Base-by-base conservation (phyloP, 2,113 vertebrate species). In the Butorides virescens region DNA sequence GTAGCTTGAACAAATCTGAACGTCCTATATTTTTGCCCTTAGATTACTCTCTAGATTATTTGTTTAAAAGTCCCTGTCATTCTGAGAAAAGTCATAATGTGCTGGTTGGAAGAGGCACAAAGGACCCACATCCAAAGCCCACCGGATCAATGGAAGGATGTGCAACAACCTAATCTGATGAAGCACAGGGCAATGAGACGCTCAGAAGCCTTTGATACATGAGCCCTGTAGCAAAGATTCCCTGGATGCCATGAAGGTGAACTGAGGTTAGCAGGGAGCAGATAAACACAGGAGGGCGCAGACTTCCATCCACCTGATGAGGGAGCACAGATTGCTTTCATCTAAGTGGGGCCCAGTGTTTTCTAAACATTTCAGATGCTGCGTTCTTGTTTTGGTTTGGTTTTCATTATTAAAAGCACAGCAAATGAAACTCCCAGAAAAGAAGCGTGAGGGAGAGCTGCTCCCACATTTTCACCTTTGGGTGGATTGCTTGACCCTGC, bases 251-350 rank as follows among this genome's bases (percentile, higher is more conserved):
- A 91, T 4, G 6, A 49, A 95, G 95, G 95, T 97, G 95, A 97
- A 95, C 1, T 93, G 94, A 96, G 96, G 88, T 96, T 93, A 97
- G 91, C 82, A 70, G 58, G n/a, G 84, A 96, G 65, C 81, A 95
- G 92, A 93, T 95, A 97, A 97, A 85, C 59, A 90, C 37, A 89
- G 89, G 81, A 95, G 93, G 88, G 93, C 0, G 19, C 92, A 94
- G 85, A 96, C 96, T 92, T 96, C 94, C 97, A 96, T 88, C 70
- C 95, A 93, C 86, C 95, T 97, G 93, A 93, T 86, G 88, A 94
- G 84, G 89, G 87, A 80, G 53, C 77, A 55, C 13, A 19, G 83
- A 87, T 96, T 93, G 53, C 93, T 97, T 96, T 97, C 85, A 94
- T 93, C 94, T 93, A 39, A 83, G 83, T 1, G 0, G 62, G 72